Base-by-base conservation (phyloP, 1,140 invertebrate species). In the Phocides pigmalion region DNA sequence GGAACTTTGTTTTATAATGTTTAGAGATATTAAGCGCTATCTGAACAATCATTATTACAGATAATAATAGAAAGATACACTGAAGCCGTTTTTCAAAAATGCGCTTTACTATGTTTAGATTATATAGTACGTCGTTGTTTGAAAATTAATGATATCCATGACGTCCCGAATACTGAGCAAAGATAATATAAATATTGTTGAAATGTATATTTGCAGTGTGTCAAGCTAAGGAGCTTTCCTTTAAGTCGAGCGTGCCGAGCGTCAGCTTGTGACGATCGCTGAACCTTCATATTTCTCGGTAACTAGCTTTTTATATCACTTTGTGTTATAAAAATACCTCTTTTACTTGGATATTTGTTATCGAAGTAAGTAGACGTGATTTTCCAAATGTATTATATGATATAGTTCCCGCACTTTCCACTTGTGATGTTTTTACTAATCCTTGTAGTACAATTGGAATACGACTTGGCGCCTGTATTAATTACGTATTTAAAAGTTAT, bases 201-300 rank as follows among this genome's bases (percentile, higher is more conserved):
- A 51, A 51, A 37, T 5, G 14, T 53, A 53, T 54, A 41, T 54
- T 39, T 39, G 35, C 50, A 54, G 32, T 54, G 50, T 54, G 50
- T 42, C 32, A n/a, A 54, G 35, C 12, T 6, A 54, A 54, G 50
- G 16, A 54, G 50, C 50, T 54, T 51, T 19, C 9, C 28, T 51
- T 28, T 32, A 17, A 51, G 49, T 51, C 17, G 16, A 15, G 50
- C 50, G 51, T 41, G 51, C 41, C 28, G 51, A 16, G 49, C 65
- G 65, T 67, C 65, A 67, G 65, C 65, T 67, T 42, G 65, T 62
- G 44, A 62, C 65, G 59, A 67, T 63, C 28, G 65, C 51, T 58
- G 37, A 35, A 51, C 42, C 59, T 67, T 67, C 62, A 67, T 67
- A 67, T 63, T 53, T 44, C 54, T 67, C 51, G 47, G 42, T 37